A percentile compares a stretch with the other conserved stretches of the same genome.
phyloP scores from a whole-genome alignment of 2,113 vertebrate genomes.

The Mus pahari region DNA sequence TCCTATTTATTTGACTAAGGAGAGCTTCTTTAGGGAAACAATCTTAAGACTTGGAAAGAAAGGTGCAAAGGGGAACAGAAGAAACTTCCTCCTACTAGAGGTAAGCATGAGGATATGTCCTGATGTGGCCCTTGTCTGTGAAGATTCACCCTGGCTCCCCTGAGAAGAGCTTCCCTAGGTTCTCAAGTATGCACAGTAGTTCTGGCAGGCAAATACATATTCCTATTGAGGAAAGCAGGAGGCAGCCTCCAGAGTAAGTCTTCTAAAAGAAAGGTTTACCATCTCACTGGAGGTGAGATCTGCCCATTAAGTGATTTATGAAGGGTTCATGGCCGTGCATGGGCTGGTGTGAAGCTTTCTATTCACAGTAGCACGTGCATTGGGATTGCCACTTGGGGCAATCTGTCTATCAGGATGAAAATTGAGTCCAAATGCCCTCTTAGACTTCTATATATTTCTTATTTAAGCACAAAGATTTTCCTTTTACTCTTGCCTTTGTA shows the following conservation, averaged over 20 bases:
- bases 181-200: not conserved
- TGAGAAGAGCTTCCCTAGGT: not conserved
- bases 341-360: not conserved
- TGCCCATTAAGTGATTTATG: not conserved
- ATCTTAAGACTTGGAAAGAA: not conserved
- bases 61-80: not conserved
- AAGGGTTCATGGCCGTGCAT: not conserved
- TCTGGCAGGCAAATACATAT: slow-evolving; percentile 10
- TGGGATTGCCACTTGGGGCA: not conserved
- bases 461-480: slow-evolving; percentile 53
- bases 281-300: not conserved
- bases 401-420: not conserved
- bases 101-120: not conserved
- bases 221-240: slow-evolving; percentile 7
- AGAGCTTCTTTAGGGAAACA: not conserved
- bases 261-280: not conserved
- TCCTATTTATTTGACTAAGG: not conserved
- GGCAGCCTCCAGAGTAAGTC: not conserved
- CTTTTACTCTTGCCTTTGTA: not conserved
- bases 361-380: not conserved
- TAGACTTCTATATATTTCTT: not conserved
- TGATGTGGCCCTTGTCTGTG: not conserved
- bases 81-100: not conserved
- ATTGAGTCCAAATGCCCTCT: not conserved
- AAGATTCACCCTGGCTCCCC: not conserved